Conservation (phyloP, 1,140 invertebrate species). For the Littorina saxatilis region DNA sequence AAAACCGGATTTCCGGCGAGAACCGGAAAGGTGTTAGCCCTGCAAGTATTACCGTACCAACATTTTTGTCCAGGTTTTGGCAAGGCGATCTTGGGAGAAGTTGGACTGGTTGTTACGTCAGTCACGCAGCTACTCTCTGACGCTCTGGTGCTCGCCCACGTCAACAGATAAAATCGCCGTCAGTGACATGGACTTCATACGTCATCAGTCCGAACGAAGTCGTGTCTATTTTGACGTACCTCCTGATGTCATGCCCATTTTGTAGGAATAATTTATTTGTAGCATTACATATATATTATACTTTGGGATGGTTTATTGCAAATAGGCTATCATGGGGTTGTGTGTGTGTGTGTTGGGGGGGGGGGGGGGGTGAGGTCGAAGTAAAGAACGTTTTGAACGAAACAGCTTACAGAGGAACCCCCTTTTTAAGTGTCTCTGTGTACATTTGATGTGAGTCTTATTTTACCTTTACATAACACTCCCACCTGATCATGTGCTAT, state of each 20-base stretch:
- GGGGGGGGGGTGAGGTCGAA: no score
- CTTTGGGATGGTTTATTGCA: background rate
- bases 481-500: no score
- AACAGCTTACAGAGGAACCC: no score
- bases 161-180: conserved; percentile 42
- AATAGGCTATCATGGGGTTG: background rate
- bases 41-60: no score
- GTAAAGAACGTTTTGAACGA: no score
- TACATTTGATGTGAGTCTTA: no score
- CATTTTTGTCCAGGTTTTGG: conserved; percentile 26
- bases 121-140: conserved; percentile 55
- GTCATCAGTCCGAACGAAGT: conserved; percentile 42
- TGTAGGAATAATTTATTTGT: background rate
- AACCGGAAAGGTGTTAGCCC: no score
- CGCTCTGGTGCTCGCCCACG: conserved; percentile 45
- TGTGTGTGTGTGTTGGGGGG: no score
- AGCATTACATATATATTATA: background rate
- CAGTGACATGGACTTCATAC: conserved; percentile 51
- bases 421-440: no score
- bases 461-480: no score
- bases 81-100: conserved; percentile 46
- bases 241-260: conserved; percentile 41
- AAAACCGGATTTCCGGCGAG: no score
- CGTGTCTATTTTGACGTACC: conserved; percentile 57
- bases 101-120: conserved; percentile 56